Conservation (phyloP, 2,113 vertebrate species). For the Acrocephalus kingi region DNA sequence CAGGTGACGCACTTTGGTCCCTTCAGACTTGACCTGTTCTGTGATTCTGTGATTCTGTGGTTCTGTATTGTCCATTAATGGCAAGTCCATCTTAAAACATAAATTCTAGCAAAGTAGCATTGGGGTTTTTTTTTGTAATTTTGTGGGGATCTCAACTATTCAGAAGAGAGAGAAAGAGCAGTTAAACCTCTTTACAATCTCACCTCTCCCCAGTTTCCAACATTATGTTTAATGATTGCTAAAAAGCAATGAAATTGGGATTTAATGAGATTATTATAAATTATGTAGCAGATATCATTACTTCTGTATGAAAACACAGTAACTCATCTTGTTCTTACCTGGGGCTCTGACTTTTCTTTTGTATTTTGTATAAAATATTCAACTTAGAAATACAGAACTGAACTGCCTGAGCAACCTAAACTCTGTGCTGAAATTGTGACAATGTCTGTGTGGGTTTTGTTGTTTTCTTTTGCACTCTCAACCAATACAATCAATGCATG, state of each 20-base stretch:
- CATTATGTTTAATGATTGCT: neutral
- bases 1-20: neutral
- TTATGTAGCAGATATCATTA: neutral
- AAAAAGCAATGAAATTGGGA: neutral
- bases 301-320: neutral
- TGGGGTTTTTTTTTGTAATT: neutral
- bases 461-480: neutral
- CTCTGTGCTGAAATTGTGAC: neutral
- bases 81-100: neutral
- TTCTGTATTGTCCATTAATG: neutral
- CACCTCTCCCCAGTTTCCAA: neutral
- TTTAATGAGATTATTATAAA: neutral
- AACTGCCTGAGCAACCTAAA: neutral
- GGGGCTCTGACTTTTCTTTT: neutral
- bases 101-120: neutral
- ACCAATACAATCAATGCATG: neutral
- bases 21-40: neutral
- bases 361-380: neutral
- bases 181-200: neutral
- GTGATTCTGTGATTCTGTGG: neutral
- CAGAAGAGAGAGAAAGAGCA: neutral
- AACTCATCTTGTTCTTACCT: neutral
- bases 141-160: neutral
- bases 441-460: neutral
- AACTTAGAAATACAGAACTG: neutral